Base-by-base conservation (phyloP, 2,797 vertebrate genomes). In the Novumbra hubbsi region DNA sequence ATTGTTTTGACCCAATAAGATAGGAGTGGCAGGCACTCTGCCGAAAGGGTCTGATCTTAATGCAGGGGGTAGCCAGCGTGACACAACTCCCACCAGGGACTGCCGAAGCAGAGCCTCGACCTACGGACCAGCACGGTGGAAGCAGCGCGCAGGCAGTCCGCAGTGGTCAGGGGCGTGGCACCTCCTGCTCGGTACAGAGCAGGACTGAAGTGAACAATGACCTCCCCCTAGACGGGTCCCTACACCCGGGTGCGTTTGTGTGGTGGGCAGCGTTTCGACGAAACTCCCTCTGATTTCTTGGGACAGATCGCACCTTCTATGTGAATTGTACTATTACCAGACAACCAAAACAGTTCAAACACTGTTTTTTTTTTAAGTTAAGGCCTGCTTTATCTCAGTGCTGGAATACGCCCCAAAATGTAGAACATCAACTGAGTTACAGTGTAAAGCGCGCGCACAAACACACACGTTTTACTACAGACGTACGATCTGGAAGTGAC, bases 101-200 rank as follows among this genome's bases (percentile, higher is more conserved):
- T 84, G 72, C 80, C 87, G 90, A 83, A 86, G 84, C 80, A 81
- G 82, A 78, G 78, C 76, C 60, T 48, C 48, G n/a, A 27, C 38
- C 52, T 63, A 69, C 28, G 70, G n/a, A 65, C 64, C 75, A 81
- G 69, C 83, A 78, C 79, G 66, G 68, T 78, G 85, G 89, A 81
- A 86, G 76, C 85, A 81, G 72, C 55, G 74, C 70, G 76, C 17
- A 38, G 50, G 71, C 75, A 85, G 71, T 77, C 76, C 78, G 73
- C 81, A 76, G 83, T 74, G 82, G 79, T 79, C 84, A 81, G 15
- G 84, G 85, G 85, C 78, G 87, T 80, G 89, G 86, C 80, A 81
- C 74, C 65, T 83, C 80, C 82, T 79, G 75, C 82, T 83, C 70
- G 5, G 73, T 78, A 77, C 78, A 80, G 81, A 68, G 76, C 70